Base-by-base conservation (phyloP, 2,113 vertebrate species). In the Progne subis region DNA sequence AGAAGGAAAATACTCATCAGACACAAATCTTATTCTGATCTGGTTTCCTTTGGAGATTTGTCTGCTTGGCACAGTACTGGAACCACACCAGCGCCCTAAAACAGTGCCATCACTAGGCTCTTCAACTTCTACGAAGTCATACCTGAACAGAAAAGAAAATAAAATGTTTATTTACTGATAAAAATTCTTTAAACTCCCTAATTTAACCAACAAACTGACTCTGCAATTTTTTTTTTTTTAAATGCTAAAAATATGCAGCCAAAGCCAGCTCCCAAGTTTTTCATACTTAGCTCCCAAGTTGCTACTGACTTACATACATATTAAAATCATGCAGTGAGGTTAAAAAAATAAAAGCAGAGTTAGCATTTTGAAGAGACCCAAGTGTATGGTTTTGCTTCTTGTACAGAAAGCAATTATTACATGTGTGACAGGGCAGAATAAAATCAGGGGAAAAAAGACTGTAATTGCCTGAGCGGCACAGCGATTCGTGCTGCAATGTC, bases 71-170 rank as follows among this genome's bases (percentile, higher is more conserved):
- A 96, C 98, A 18, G 96, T 91, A 95, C 98, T 98, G 81, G 99
- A 99, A 57, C 99, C 99, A 94, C 99, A 99, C 99, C 99, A 99
- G 57, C 99, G 99, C n/a, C 99, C 99, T 98, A 99, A 96, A 86
- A 99, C 94, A 61, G 98, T 97, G 61, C 98, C 98, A 94, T 99
- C 99, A 47, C 95, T 98, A 28, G 98, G 98, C 68, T 99, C 99
- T 97, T 99, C 99, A 67, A 99, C 97, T 98, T 99, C 99, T 98
- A 99, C 99, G 97, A 99, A 99, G 96, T 99, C 99, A 95, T 99
- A 99, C 98, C 99, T 99, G 95, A 50, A 88, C 43, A 82, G 81
- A 92, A 88, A 94, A 96, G 94, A 94, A 96, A 95, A 94, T 6
- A 24, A 71, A 86, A 59, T 23, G 34, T 88, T 96, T 64, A 97